phyloP scores from a whole-genome alignment of 2,797 vertebrate species.

The Peromyscus aztecus region DNA sequence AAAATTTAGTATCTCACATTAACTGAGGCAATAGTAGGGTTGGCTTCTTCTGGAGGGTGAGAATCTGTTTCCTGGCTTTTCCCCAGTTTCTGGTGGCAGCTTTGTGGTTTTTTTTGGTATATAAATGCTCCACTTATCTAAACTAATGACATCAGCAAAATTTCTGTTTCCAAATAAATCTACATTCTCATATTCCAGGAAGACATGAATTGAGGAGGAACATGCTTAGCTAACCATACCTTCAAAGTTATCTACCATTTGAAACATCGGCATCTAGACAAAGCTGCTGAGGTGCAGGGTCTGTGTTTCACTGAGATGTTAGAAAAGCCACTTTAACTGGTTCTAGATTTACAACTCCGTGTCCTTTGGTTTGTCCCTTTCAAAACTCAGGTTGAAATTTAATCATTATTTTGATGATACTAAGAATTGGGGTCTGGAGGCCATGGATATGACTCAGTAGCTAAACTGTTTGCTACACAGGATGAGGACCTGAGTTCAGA shows the following conservation, averaged over 20 bases:
- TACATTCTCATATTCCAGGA: slow-evolving; percentile 21
- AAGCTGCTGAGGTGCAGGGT: not conserved
- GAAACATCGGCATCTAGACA: not conserved
- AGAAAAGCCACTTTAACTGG: not conserved
- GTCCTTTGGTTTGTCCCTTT: not conserved
- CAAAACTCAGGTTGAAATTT: not conserved
- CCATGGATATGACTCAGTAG: not conserved
- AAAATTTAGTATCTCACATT: not conserved
- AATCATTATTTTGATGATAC: not conserved
- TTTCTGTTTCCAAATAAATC: not conserved
- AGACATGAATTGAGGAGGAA: not conserved
- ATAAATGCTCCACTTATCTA: not conserved
- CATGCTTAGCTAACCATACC: not conserved
- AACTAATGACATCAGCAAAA: not conserved
- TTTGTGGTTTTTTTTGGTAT: not conserved
- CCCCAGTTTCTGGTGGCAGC: not conserved
- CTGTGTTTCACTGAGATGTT: not conserved
- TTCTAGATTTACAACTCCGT: not conserved
- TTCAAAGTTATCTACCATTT: not conserved
- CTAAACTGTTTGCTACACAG: not conserved
- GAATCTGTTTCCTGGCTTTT: not conserved
- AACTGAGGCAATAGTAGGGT: not conserved
- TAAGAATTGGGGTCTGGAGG: not conserved
- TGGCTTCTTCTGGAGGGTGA: not conserved
- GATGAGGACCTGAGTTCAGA: not conserved